Evolutionary conservation across 2,113 vertebrate species (phyloP), one percentile per base, ranked within the genome.

Genomic region (Poecilia latipinna): DNA sequence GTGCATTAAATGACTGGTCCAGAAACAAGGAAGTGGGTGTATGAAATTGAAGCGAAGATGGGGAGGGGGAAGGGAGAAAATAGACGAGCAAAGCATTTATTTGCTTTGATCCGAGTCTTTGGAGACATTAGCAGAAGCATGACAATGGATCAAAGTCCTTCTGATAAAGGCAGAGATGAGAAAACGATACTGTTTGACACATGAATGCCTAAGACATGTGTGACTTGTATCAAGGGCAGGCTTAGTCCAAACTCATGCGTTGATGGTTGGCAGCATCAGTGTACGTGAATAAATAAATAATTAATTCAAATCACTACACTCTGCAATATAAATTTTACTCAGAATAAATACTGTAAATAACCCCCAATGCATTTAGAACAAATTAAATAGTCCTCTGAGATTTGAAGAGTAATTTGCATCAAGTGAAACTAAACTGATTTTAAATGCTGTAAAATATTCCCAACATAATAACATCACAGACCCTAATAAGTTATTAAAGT

Each of bases 1-100:
- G 80, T 72, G 80, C 76, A 82, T 87, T 78, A 88, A 79, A 78
- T 65, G 62, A 86, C 90, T 89, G 92, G 90, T 90, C 89, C 90
- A 83, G 84, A 88, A 80, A 86, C 79, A 71, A 83, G 77, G 57
- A 82, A 75, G 81, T 4, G 66, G 69, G 86, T 77, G 85, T 86
- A 87, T 65, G 61, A 86, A 88, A 85, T 68, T 77, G 72, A 78
- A 86, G 84, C 75, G 74, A 79, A 73, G 71, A 85, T 73, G 65
- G 12, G 65, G 32, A 71, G 22, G 44, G 61, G 8, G 29, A 2
- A 22, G 31, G 29, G n/a, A 33, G 31, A 54, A 24, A 51, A 68
- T 54, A 64, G 31, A 70, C 3, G 57, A 77, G 72, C 70, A 74
- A 15, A n/a, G 26, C 71, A 63, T 48, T 80, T 79, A 77, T 79